These are phyloP conservation scores for Cheirogaleus medius DNA, from an alignment of 2,113 vertebrate genomes.

Conservation along the genomic window DNA sequence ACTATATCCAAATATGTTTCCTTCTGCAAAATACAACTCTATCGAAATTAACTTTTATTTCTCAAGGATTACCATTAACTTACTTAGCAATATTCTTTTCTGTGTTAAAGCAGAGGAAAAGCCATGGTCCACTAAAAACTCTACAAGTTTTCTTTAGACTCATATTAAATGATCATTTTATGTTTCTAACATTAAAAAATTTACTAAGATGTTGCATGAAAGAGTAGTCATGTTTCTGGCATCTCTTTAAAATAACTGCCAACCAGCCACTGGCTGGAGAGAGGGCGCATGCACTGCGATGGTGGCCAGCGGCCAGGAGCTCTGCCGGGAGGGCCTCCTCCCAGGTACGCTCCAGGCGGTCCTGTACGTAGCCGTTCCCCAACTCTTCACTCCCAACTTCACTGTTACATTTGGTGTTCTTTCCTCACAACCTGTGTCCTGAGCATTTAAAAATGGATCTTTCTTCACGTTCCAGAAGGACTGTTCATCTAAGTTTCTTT, in stretches of 20 bases:
- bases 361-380: too few species aligned
- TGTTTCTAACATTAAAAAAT: background rate
- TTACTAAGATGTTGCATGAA: background rate
- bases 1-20: background rate
- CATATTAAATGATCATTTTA: rapidly evolving
- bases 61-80: background rate
- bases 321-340: too few species aligned
- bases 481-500: background rate
- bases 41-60: background rate
- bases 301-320: too few species aligned
- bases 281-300: background rate
- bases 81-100: background rate
- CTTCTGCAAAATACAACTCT: background rate
- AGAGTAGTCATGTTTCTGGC: background rate
- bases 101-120: background rate
- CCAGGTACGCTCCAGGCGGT: too few species aligned
- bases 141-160: background rate
- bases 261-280: background rate
- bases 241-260: background rate
- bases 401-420: background rate
- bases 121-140: background rate
- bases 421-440: background rate
- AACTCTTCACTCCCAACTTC: too few species aligned
- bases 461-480: background rate
- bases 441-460: background rate